Evolutionary conservation across 2,797 vertebrate genomes (phyloP).

Genomic region (Catostomus latipinnis): DNA sequence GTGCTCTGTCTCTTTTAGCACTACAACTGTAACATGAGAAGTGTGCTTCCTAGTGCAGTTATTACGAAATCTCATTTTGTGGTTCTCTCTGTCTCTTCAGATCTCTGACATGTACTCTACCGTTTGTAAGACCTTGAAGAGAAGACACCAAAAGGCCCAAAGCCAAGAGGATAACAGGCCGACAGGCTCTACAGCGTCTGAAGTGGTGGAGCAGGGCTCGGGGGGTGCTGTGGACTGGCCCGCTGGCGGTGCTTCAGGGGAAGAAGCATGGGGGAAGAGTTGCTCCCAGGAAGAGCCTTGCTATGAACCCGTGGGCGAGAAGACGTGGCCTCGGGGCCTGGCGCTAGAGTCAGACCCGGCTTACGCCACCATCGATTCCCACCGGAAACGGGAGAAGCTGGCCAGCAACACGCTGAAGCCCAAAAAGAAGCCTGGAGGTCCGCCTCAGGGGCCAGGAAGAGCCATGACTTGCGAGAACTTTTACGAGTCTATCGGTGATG

Average conservation of each 20-base stretch:
- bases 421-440: slow-evolving; percentile 73
- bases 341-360: slow-evolving; percentile 73
- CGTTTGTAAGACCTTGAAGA: slow-evolving; percentile 80
- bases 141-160: slow-evolving; percentile 66
- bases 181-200: slow-evolving; percentile 72
- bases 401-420: slow-evolving; percentile 72
- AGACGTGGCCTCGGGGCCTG: slow-evolving; percentile 70
- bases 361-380: slow-evolving; percentile 76
- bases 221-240: slow-evolving; percentile 44
- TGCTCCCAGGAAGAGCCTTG: slow-evolving; percentile 77
- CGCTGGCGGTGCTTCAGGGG: slow-evolving; percentile 51
- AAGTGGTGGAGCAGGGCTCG: slow-evolving; percentile 60
- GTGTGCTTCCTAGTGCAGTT: slow-evolving; percentile 21
- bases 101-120: slow-evolving; percentile 84
- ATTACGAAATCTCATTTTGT: slow-evolving; percentile 52
- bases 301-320: slow-evolving; percentile 77
- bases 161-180: slow-evolving; percentile 70
- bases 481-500: slow-evolving; percentile 81
- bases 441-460: slow-evolving; percentile 50
- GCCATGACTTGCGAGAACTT: slow-evolving; percentile 78
- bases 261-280: slow-evolving; percentile 68
- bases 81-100: slow-evolving; percentile 63
- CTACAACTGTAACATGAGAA: slow-evolving; percentile 39
- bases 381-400: slow-evolving; percentile 74
- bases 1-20: slow-evolving; percentile 9